These are phyloP conservation scores for Aplidium turbinatum DNA, from an alignment of 23 tunicate genomes.

Conservation along the genomic window DNA sequence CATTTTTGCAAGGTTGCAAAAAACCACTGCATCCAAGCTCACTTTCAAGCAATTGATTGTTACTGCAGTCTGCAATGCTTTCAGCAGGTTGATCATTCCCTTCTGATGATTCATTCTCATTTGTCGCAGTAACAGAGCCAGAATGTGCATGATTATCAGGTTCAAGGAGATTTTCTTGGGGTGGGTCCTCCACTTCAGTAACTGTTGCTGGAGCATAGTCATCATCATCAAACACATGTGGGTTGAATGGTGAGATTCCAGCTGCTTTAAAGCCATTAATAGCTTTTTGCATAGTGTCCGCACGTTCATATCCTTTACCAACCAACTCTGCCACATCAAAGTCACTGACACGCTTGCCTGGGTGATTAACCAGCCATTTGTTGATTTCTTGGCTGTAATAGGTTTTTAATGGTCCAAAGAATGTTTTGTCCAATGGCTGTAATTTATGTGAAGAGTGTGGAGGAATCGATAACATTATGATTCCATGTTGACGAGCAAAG, in stretches of 20 bases:
- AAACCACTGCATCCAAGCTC: too few species aligned
- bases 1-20: too few species aligned
- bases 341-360: constrained; percentile 11
- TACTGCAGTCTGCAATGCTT: too few species aligned
- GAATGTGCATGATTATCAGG: not conserved
- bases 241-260: constrained; percentile 23
- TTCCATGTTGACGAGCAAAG: constrained; percentile 17
- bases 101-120: not conserved
- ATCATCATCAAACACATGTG: constrained; percentile 10
- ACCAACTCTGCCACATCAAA: constrained; percentile 8
- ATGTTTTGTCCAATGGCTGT: constrained; percentile 15
- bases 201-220: constrained; percentile 22
- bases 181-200: constrained; percentile 14
- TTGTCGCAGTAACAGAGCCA: not conserved
- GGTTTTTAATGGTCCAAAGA: constrained; percentile 9
- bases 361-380: constrained; percentile 14
- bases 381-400: constrained; percentile 24
- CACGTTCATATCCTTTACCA: constrained; percentile 3
- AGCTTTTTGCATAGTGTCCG: constrained; percentile 27
- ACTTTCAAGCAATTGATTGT: too few species aligned
- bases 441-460: constrained; percentile 4
- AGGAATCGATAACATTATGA: constrained; percentile 24
- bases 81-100: too few species aligned
- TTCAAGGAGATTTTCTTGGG: not conserved
- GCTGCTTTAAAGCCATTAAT: constrained; percentile 9